Base-by-base conservation (phyloP, 2,797 vertebrate species). In the Threskiornis aethiopicus region DNA sequence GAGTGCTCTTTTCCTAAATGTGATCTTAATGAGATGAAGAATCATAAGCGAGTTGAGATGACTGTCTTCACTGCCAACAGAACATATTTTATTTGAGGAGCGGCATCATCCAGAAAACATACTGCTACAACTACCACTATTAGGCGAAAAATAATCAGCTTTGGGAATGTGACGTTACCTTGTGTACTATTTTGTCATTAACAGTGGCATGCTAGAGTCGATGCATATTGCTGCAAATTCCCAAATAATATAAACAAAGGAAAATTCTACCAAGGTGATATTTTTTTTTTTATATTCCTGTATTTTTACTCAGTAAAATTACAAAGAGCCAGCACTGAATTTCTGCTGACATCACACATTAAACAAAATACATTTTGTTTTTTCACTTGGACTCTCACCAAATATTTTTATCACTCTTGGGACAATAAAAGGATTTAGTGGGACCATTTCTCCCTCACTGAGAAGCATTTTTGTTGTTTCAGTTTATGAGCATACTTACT, bases 1-100 rank as follows among this genome's bases (percentile, higher is more conserved):
- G 70, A 93, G 89, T 65, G 78, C 58, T 94, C 88, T 78, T 70
- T 90, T 80, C 86, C 88, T 90, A 97, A 92, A 96, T 85, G 92
- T 58, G 92, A 91, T 93, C 90, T 91, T 92, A 93, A 94, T 92
- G 95, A 96, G 78, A 87, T 95, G 84, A 96, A 89, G 93, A 96
- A 95, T 83, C 89, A 42, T 58, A 80, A 95, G 90, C 1, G 0
- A 92, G 64, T 62, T 33, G 39, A 75, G 76, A 91, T 47, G 81
- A 89, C 93, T 93, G 76, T 44, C 94, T 89, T 80, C 65, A 62
- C 81, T 91, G 86, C 81, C 78, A 92, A 73, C 41, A 85, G 81
- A 94, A 87, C 35, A 42, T 71, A 85, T 55, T 86, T 89, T 65
- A 87, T 84, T 71, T 57, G 71, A 93, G 86, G 81, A 92, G 75